These are phyloP conservation scores for Forpus xanthops DNA, from an alignment of 2,797 vertebrate species.

Conservation along the genomic window DNA sequence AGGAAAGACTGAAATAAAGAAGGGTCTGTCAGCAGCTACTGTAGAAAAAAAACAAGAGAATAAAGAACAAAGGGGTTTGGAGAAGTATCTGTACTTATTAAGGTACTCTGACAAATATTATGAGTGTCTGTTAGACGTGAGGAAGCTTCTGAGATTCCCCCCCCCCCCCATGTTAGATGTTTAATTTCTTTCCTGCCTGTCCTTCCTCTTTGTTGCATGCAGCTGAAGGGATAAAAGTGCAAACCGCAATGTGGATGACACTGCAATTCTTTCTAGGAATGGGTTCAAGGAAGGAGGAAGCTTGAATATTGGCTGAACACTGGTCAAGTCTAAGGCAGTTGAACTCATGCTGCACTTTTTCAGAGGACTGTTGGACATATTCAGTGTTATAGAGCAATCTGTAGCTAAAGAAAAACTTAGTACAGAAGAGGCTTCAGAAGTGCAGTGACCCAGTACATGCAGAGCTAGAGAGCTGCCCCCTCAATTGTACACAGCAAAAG, in stretches of 20 bases:
- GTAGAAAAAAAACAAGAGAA: not conserved
- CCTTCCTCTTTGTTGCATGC: not conserved
- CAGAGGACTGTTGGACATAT: not conserved
- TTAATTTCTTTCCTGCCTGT: not conserved
- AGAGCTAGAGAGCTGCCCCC: not conserved
- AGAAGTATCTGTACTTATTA: not conserved
- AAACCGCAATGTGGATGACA: not conserved
- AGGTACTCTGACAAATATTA: not conserved
- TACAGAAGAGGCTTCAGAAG: not conserved
- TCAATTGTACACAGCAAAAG: not conserved
- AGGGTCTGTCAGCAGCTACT: not conserved
- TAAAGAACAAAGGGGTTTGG: not conserved
- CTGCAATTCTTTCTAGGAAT: not conserved
- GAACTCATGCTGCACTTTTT: not conserved
- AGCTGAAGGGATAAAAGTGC: not conserved
- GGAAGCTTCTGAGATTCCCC: not conserved
- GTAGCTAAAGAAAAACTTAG: not conserved
- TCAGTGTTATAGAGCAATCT: not conserved
- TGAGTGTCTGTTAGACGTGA: not conserved
- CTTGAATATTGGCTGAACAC: not conserved
- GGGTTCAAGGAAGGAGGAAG: not conserved
- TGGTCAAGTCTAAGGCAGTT: not conserved
- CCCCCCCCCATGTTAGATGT: not conserved
- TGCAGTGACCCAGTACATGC: not conserved
- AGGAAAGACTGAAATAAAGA: not conserved